A percentile compares a stretch with the other conserved stretches of the same genome.
Conservation (phyloP, 2,113 vertebrate genomes). For the Gobiocypris rarus region DNA sequence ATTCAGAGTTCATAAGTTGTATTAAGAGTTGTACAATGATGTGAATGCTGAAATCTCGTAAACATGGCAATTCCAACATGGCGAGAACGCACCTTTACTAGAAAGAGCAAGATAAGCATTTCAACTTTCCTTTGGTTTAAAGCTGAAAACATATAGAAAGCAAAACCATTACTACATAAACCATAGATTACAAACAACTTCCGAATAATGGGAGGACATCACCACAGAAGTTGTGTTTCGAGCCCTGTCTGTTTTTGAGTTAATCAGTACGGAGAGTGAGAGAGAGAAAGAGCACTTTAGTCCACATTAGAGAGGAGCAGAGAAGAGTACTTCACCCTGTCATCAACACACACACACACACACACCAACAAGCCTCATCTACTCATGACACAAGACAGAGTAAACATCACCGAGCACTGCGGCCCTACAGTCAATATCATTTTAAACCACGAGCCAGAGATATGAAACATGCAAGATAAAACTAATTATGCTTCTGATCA, state of each 20-base stretch:
- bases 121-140: neutral
- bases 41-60: too few species aligned
- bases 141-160: neutral
- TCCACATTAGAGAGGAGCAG: conserved; percentile 50
- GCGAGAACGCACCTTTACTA: neutral
- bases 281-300: conserved; percentile 59
- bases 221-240: conserved; percentile 18
- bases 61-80: too few species aligned
- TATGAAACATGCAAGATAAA: neutral
- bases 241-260: conserved; percentile 49
- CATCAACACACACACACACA: conserved; percentile 26
- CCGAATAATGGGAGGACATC: neutral
- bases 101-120: neutral
- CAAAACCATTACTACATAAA: neutral
- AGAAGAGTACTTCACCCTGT: conserved; percentile 35
- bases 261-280: conserved; percentile 49
- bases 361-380: conserved; percentile 11
- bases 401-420: neutral
- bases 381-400: conserved; percentile 21
- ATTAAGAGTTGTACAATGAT: too few species aligned
- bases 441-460: neutral
- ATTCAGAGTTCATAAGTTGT: too few species aligned
- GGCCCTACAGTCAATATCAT: neutral
- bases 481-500: neutral
- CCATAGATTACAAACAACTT: neutral